Conservation (phyloP, 2,888 invertebrate genomes). For the Harpagoxenus sublaevis region DNA sequence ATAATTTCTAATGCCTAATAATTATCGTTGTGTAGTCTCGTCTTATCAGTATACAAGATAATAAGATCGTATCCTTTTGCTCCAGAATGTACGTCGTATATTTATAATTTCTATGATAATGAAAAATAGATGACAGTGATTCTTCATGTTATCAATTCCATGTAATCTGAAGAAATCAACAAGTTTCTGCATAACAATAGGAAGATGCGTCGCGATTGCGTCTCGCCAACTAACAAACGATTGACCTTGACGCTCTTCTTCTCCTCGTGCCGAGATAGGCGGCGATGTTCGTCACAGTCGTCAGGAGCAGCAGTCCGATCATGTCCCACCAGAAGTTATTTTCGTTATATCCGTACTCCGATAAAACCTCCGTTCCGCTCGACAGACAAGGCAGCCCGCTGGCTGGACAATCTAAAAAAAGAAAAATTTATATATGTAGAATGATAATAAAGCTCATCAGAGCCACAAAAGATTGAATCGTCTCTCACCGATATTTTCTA, state of each 20-base stretch:
- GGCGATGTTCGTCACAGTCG: constrained; percentile 65
- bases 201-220: background rate
- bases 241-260: constrained; percentile 57
- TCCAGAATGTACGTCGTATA: background rate
- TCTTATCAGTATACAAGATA: background rate
- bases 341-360: constrained; percentile 73
- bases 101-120: background rate
- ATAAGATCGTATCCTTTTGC: background rate
- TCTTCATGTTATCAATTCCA: background rate
- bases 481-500: constrained; percentile 86
- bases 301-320: constrained; percentile 67
- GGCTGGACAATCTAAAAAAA: constrained; percentile 70
- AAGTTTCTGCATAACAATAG: background rate
- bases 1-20: background rate
- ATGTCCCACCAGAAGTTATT: constrained; percentile 70
- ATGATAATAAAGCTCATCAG: background rate
- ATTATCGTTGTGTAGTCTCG: background rate
- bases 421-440: background rate
- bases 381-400: constrained; percentile 69
- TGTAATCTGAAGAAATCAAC: background rate
- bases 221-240: constrained; percentile 45
- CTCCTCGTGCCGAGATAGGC: constrained; percentile 75
- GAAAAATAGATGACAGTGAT: background rate
- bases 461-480: background rate
- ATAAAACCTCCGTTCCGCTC: constrained; percentile 73